Percentiles rank a stretch among this genome's conserved stretches.
Conservation (phyloP, 1,140 invertebrate species). For the Amyelois transitella region DNA sequence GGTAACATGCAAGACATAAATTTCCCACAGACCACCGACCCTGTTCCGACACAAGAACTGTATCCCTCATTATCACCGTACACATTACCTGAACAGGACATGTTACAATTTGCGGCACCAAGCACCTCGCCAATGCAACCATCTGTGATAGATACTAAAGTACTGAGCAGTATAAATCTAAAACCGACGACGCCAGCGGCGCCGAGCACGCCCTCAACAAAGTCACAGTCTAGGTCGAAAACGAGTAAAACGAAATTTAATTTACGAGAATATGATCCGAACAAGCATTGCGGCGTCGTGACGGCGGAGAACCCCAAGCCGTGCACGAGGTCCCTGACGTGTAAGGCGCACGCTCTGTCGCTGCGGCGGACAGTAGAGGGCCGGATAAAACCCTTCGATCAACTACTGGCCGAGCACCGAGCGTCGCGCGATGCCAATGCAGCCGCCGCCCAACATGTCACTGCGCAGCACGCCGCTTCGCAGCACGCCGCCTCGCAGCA, state of each 20-base stretch:
- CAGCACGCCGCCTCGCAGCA: slow-evolving; percentile 17
- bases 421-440: slow-evolving; percentile 68
- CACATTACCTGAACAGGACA: slow-evolving; percentile 47
- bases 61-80: slow-evolving; percentile 46
- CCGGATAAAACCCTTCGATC: slow-evolving; percentile 85
- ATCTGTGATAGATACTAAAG: slow-evolving; percentile 40
- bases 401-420: slow-evolving; percentile 84
- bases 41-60: slow-evolving; percentile 44
- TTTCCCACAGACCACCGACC: slow-evolving; percentile 48
- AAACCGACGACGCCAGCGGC: slow-evolving; percentile 27
- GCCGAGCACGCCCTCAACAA: slow-evolving; percentile 42
- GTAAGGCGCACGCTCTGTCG: slow-evolving; percentile 88
- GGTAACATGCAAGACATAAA: slow-evolving; percentile 64
- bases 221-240: slow-evolving; percentile 67
- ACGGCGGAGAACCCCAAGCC: slow-evolving; percentile 81
- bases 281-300: slow-evolving; percentile 87
- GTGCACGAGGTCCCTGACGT: slow-evolving; percentile 88
- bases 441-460: slow-evolving; percentile 20
- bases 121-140: slow-evolving; percentile 44
- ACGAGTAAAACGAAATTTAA: slow-evolving; percentile 77
- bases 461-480: slow-evolving; percentile 16
- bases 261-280: slow-evolving; percentile 84
- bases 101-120: slow-evolving; percentile 51
- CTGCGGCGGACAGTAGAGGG: slow-evolving; percentile 83
- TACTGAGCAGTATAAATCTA: slow-evolving; percentile 45